Evolutionary conservation across 2,113 vertebrate species (phyloP), one percentile per base, ranked within the genome.

Genomic region (Ceyx melanurus): DNA sequence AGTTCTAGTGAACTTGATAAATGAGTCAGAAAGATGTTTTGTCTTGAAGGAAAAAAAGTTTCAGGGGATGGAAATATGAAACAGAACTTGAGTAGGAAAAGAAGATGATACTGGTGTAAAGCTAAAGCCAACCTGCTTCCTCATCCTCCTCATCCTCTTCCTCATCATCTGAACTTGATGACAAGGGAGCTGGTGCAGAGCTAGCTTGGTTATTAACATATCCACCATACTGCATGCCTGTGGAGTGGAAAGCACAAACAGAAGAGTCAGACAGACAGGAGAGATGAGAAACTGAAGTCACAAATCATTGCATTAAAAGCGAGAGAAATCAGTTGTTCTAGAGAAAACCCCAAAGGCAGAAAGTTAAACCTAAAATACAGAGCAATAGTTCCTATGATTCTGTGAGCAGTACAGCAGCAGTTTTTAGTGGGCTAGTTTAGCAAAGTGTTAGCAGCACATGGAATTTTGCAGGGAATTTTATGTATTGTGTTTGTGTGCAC

Each of bases 101-200:
- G 89, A 96, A 92, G 64, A 94, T 96, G 94, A 97, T 93, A 97
- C 97, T 96, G 81, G 97, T 97, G 97, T 98, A 99, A 98, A 98
- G 98, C 98, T 97, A 98, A 98, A 98, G 98, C 99, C 98, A 98
- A 99, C 99, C 99, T 99, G 99, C 99, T 99, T 99, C 99, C 98
- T 99, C 99, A 98, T 98, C 98, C 97, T 98, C 98, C 95, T 99
- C 98, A 97, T 99, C 98, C 88, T 98, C 98, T 98, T 98, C 98
- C 92, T 99, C 99, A 97, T 99, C 99, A 97, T 99, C 99, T 97
- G 99, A 99, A 98, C 99, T 98, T 98, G 99, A 99, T 98, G 99
- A 99, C 97, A 98, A 99, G 98, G 98, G 98, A 98, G 98, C 98
- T 93, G 98, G 97, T 96, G 98, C 98, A 96, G 98, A 98, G 98